These are phyloP conservation scores for Drosophila falleni DNA, from an alignment of 2,888 invertebrate genomes.

Conservation along the genomic window DNA sequence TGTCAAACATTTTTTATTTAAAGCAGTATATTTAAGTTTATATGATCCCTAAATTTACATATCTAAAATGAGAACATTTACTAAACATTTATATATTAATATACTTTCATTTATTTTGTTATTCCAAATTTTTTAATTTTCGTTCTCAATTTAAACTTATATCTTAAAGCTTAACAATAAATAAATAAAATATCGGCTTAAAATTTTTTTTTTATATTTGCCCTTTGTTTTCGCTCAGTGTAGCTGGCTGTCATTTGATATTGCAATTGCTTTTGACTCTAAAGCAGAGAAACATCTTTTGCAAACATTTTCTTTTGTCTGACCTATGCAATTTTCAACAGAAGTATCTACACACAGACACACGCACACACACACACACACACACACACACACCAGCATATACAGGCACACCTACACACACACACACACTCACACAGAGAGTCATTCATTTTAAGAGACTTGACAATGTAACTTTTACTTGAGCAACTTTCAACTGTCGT, in stretches of 20 bases:
- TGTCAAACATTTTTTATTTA: no score
- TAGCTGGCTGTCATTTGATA: slow-evolving; percentile 3
- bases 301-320: slow-evolving; percentile 12
- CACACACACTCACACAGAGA: slow-evolving; percentile 16
- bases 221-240: not conserved
- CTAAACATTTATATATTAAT: no score
- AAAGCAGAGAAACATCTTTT: slow-evolving; percentile 1
- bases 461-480: slow-evolving; percentile 53
- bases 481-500: slow-evolving; percentile 44
- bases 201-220: no score
- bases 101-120: no score
- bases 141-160: no score
- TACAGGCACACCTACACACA: slow-evolving; percentile 9
- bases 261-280: slow-evolving; percentile 6
- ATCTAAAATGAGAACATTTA: no score
- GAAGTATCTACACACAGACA: not conserved
- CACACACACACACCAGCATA: not conserved
- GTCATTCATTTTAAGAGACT: slow-evolving; percentile 46
- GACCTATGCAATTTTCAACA: slow-evolving; percentile 7
- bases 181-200: no score
- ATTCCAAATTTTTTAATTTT: not conserved
- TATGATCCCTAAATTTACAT: no score
- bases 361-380: slow-evolving; percentile 1
- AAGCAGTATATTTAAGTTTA: no score
- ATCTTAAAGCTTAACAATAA: no score